Percentiles rank a stretch among this genome's conserved stretches.
Evolutionary conservation across 2,888 invertebrate genomes (phyloP).

Genomic region (Erpobdella octoculata): DNA sequence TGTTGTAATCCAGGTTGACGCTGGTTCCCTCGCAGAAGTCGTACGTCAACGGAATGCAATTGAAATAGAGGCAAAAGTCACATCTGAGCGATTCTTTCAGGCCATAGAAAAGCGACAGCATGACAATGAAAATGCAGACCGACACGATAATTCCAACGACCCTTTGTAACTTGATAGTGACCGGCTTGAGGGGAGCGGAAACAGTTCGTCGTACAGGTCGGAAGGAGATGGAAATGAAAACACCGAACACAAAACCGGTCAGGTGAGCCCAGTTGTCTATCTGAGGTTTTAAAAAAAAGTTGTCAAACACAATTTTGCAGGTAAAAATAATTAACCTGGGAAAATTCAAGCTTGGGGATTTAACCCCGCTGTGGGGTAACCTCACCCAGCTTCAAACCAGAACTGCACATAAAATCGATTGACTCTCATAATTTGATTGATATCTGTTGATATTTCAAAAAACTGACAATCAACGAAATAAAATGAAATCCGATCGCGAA

Average conservation of each 20-base stretch:
- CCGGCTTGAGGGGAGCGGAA: conserved; percentile 48
- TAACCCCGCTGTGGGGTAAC: too few relatives aligned
- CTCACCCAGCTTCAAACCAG: too few relatives aligned
- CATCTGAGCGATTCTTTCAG: conserved; percentile 79
- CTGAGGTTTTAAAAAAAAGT: not conserved
- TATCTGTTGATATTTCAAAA: not conserved
- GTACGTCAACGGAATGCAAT: conserved; percentile 76
- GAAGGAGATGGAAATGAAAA: conserved; percentile 81
- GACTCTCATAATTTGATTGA: not conserved
- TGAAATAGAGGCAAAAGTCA: conserved; percentile 75
- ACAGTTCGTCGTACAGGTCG: conserved; percentile 89
- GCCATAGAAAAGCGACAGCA: conserved; percentile 71
- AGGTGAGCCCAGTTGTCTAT: conserved; percentile 96
- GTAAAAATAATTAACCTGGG: too few relatives aligned
- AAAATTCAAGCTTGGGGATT: too few relatives aligned
- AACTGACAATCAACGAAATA: not conserved
- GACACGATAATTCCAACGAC: conserved; percentile 63
- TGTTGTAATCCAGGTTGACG: conserved; percentile 21
- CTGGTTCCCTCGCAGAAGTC: conserved; percentile 64
- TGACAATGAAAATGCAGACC: conserved; percentile 64
- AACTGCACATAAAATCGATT: too few relatives aligned
- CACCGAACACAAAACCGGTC: conserved; percentile 86
- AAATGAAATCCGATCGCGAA: too few relatives aligned
- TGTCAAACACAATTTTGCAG: too few relatives aligned
- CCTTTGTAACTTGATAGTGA: not conserved